These are phyloP conservation scores for Rattus rattus DNA, from an alignment of 2,113 vertebrate genomes.

Conservation along the genomic window DNA sequence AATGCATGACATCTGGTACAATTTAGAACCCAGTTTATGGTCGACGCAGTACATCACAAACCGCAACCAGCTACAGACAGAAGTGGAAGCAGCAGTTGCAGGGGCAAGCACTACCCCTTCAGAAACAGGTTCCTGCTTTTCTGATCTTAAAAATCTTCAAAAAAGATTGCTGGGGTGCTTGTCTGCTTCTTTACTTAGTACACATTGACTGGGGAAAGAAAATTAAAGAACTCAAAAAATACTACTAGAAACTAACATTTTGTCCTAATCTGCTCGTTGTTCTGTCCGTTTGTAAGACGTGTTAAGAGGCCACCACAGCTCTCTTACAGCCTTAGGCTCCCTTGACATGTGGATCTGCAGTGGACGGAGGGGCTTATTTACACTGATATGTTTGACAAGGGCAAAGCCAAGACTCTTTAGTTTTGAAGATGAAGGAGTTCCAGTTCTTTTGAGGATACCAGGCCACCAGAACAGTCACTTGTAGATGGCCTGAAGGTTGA, in stretches of 20 bases:
- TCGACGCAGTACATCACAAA: background rate
- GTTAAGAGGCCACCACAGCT: background rate
- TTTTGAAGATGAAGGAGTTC: conserved; percentile 56
- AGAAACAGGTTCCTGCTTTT: background rate
- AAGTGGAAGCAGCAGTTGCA: background rate
- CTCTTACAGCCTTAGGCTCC: background rate
- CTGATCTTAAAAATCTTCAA: background rate
- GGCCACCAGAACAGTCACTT: conserved; percentile 9
- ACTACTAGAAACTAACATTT: background rate
- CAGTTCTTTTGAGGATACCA: background rate
- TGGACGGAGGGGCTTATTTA: background rate
- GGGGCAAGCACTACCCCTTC: background rate
- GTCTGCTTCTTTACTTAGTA: conserved; percentile 28
- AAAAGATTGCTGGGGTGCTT: background rate
- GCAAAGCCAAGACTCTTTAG: conserved; percentile 31
- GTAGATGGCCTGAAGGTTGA: background rate
- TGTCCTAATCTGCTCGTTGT: background rate
- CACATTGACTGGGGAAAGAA: background rate
- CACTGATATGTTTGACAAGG: conserved; percentile 52
- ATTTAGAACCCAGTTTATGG: conserved; percentile 42
- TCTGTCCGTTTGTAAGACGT: background rate
- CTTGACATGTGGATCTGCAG: background rate
- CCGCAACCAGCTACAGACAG: background rate
- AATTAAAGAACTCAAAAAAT: background rate
- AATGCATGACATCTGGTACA: conserved; percentile 60